These are phyloP conservation scores for Sitta carolinensis DNA, from an alignment of 2,797 vertebrate species.

Conservation along the genomic window DNA sequence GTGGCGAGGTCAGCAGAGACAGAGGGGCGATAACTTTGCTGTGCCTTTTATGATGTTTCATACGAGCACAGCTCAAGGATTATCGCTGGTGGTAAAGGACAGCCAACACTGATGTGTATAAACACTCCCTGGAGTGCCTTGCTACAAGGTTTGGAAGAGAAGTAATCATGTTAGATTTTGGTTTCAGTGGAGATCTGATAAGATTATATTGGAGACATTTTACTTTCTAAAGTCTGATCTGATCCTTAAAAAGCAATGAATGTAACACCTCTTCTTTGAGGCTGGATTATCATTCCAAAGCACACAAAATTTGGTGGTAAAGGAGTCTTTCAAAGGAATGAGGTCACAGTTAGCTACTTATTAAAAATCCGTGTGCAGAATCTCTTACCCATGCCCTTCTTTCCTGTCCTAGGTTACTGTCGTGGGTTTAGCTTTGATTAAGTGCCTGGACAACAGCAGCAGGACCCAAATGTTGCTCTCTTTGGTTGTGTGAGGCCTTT, in stretches of 20 bases:
- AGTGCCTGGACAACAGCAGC: neutral
- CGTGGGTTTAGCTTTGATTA: neutral
- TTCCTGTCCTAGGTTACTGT: neutral
- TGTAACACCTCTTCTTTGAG: neutral
- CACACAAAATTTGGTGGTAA: neutral
- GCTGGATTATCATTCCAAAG: neutral
- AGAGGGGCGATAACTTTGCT: conserved; percentile 25
- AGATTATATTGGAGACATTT: conserved; percentile 43
- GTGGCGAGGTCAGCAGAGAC: conserved; percentile 4
- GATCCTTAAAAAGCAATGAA: conserved; percentile 36
- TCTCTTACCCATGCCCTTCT: neutral
- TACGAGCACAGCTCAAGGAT: conserved; percentile 30
- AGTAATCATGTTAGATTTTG: conserved; percentile 52
- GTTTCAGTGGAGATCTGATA: conserved; percentile 53
- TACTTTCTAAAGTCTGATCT: conserved; percentile 25
- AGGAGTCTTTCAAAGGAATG: neutral
- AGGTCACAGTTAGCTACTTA: neutral
- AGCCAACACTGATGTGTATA: conserved; percentile 18
- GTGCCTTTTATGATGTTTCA: conserved; percentile 20
- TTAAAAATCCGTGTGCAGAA: neutral
- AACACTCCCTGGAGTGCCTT: conserved; percentile 23
- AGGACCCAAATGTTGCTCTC: neutral
- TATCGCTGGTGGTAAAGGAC: conserved; percentile 44
- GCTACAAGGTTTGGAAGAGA: conserved; percentile 42
- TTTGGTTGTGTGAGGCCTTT: neutral